Evolutionary conservation across 2,888 invertebrate species (phyloP).

Genomic region (Adela reaumurella): DNA sequence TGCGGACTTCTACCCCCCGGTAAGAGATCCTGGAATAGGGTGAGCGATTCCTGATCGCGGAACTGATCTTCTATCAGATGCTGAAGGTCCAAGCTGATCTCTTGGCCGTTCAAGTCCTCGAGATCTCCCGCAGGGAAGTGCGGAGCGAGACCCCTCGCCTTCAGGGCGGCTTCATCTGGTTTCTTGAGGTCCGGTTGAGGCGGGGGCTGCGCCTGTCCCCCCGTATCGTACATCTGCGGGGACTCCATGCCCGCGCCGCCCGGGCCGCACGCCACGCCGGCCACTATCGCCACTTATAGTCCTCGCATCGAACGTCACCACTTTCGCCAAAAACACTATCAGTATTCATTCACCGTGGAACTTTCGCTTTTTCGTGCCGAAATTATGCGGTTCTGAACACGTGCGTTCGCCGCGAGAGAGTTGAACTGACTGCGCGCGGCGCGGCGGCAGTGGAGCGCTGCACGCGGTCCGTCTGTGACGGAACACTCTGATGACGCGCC

Average conservation of each 20-base stretch:
- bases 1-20: constrained; percentile 53
- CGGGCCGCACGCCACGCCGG: constrained; percentile 44
- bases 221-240: constrained; percentile 82
- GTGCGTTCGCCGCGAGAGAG: background rate
- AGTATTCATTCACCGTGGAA: background rate
- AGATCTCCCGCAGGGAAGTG: constrained; percentile 78
- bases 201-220: constrained; percentile 59
- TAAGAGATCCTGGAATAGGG: constrained; percentile 81
- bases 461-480: constrained; percentile 10
- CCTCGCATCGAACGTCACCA: constrained; percentile 17
- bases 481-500: no score
- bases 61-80: constrained; percentile 92
- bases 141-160: constrained; percentile 66
- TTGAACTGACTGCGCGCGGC: constrained; percentile 12
- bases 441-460: constrained; percentile 24
- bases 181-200: constrained; percentile 59
- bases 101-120: constrained; percentile 86
- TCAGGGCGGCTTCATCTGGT: constrained; percentile 43
- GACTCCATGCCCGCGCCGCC: constrained; percentile 68
- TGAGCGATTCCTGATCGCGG: constrained; percentile 69
- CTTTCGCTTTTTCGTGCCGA: constrained; percentile 7
- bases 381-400: background rate
- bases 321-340: constrained; percentile 5
- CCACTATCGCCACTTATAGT: constrained; percentile 43
- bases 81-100: constrained; percentile 88